Percentiles rank a stretch among this genome's conserved stretches.
These are phyloP conservation scores for Drosophila emarginata DNA, from an alignment of 2,888 invertebrate species.

Conservation along the genomic window DNA sequence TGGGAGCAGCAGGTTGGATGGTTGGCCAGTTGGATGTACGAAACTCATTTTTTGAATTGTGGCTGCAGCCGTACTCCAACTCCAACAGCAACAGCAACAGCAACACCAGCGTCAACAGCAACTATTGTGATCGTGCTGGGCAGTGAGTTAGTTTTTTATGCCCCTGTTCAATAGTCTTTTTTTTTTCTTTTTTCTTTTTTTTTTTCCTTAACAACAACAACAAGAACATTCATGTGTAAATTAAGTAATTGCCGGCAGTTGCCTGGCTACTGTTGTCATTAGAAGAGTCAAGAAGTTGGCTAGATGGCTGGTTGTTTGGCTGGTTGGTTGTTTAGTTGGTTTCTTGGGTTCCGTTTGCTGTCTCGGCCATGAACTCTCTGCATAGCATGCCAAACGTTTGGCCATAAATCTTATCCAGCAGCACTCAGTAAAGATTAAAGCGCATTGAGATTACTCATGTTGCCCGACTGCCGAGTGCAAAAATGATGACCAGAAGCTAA, in stretches of 20 bases:
- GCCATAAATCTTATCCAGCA: conserved; percentile 43
- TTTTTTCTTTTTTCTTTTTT: neutral
- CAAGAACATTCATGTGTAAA: conserved; percentile 62
- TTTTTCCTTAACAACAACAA: conserved; percentile 7
- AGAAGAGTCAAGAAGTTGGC: conserved; percentile 41
- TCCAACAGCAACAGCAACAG: neutral
- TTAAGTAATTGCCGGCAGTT: conserved; percentile 66
- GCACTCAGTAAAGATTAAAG: neutral
- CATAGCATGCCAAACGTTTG: conserved; percentile 52
- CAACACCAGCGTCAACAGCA: neutral
- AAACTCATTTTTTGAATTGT: conserved; percentile 15
- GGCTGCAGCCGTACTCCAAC: conserved; percentile 8
- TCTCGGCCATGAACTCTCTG: conserved; percentile 47
- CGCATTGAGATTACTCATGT: neutral
- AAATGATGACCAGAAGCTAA: conserved; percentile 6
- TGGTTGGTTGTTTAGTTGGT: neutral
- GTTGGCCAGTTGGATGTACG: neutral
- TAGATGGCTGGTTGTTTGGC: neutral
- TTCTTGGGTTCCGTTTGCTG: neutral
- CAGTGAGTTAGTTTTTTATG: conserved; percentile 5
- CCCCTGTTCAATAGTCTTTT: conserved; percentile 9
- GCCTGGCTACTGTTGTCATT: conserved; percentile 71
- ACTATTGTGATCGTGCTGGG: conserved; percentile 12
- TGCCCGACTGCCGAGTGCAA: neutral
- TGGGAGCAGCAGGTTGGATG: conserved; percentile 34